Evolutionary conservation across 1,140 invertebrate genomes (phyloP).

Genomic region (Augochlora pura): DNA sequence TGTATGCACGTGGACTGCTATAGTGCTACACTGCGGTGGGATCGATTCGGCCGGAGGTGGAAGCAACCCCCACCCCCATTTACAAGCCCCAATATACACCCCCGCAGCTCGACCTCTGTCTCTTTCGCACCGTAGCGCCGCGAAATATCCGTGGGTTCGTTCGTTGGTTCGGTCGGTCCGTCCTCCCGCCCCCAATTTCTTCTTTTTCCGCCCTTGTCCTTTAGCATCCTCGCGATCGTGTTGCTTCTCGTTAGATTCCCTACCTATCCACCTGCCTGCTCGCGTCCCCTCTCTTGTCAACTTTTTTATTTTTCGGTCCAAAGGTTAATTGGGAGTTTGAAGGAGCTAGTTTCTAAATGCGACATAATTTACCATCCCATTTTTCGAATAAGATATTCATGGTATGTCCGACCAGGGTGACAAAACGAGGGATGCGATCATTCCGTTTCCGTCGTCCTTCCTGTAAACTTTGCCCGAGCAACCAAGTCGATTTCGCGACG

Average conservation of each 20-base stretch:
- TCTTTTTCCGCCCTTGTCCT: constrained; percentile 42
- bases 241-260: constrained; percentile 34
- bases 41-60: constrained; percentile 76
- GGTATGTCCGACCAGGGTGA: neutral
- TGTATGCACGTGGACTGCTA: constrained; percentile 77
- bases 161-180: constrained; percentile 1
- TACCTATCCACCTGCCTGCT: neutral
- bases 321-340: too few relatives aligned
- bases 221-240: constrained; percentile 31
- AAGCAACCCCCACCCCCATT: constrained; percentile 60
- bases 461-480: neutral
- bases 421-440: neutral
- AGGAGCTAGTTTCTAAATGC: too few relatives aligned
- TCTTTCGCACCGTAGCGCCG: constrained; percentile 58
- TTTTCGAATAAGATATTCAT: too few relatives aligned
- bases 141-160: constrained; percentile 68
- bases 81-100: constrained; percentile 77
- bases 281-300: too few relatives aligned
- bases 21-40: constrained; percentile 77
- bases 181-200: constrained; percentile 8
- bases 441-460: neutral
- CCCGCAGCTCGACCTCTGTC: constrained; percentile 60
- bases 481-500: neutral
- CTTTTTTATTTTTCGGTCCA: too few relatives aligned
- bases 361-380: too few relatives aligned